A percentile compares a stretch with the other conserved stretches of the same genome.
These are phyloP conservation scores for Meloidogyne hapla DNA, from an alignment of 1,140 invertebrate species.

Conservation along the genomic window DNA sequence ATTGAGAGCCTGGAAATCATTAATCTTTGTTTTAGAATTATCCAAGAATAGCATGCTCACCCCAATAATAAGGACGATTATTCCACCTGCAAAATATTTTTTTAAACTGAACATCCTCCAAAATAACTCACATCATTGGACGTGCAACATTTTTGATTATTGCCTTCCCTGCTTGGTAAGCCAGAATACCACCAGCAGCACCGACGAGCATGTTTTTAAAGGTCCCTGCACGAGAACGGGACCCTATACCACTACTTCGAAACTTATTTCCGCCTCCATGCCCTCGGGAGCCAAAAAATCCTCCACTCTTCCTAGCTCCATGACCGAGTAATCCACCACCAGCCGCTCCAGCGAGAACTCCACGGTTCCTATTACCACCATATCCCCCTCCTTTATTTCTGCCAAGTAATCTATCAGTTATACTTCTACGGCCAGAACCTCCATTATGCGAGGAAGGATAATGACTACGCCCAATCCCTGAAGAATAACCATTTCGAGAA, in stretches of 20 bases:
- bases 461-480: conserved; percentile 10
- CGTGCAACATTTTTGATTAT: conserved; percentile 49
- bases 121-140: conserved; percentile 56
- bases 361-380: not conserved
- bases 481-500: conserved; percentile 3
- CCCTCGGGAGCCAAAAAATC: not conserved
- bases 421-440: not conserved
- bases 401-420: conserved; percentile 2
- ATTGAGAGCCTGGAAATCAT: conserved; percentile 10
- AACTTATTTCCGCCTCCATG: conserved; percentile 10
- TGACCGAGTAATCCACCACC: conserved; percentile 11
- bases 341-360: not conserved
- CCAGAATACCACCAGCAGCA: conserved; percentile 57
- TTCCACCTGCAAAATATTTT: conserved; percentile 48
- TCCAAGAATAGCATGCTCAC: conserved; percentile 12
- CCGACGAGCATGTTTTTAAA: conserved; percentile 61
- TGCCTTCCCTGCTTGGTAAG: conserved; percentile 58
- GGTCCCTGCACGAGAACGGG: conserved; percentile 49
- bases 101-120: not conserved
- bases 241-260: conserved; percentile 48
- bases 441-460: conserved; percentile 13
- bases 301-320: not conserved
- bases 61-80: conserved; percentile 58
- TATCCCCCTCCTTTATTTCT: conserved; percentile 5
- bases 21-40: conserved; percentile 36